Conservation (phyloP, 2,797 vertebrate genomes). For the Botia kubotai region DNA sequence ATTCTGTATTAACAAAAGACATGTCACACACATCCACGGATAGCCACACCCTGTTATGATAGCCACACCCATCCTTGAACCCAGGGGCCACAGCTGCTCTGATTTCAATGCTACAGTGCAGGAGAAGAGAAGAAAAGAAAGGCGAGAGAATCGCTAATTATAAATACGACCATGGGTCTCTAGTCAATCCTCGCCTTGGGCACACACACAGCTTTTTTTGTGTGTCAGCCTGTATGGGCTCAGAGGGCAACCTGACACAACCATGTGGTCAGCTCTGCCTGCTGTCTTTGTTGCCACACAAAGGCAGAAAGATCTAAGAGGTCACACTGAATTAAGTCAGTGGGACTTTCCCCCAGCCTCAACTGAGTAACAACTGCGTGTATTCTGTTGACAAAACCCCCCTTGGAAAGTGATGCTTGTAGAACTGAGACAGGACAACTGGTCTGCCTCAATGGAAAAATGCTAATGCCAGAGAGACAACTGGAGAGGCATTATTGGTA, state of each 20-base stretch:
- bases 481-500: conserved; percentile 11
- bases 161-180: conserved; percentile 25
- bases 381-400: conserved; percentile 17
- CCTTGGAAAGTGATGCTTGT: neutral
- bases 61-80: conserved; percentile 41
- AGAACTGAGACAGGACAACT: conserved; percentile 29
- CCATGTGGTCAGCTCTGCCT: conserved; percentile 34
- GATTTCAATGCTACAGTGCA: conserved; percentile 44
- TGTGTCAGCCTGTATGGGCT: neutral
- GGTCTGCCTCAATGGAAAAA: neutral
- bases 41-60: conserved; percentile 17
- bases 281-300: conserved; percentile 45
- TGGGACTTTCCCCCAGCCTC: conserved; percentile 38
- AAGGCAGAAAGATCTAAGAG: conserved; percentile 19
- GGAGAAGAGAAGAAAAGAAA: conserved; percentile 49
- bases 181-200: conserved; percentile 47
- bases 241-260: conserved; percentile 37
- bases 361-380: conserved; percentile 33
- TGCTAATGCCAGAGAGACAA: conserved; percentile 15
- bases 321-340: conserved; percentile 27
- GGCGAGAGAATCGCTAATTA: conserved; percentile 44
- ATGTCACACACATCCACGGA: conserved; percentile 4
- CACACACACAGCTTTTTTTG: conserved; percentile 1
- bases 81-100: conserved; percentile 70
- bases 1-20: conserved; percentile 13